Base-by-base conservation (phyloP, 2,797 vertebrate genomes). In the Phrynocephalus vlangalii region DNA sequence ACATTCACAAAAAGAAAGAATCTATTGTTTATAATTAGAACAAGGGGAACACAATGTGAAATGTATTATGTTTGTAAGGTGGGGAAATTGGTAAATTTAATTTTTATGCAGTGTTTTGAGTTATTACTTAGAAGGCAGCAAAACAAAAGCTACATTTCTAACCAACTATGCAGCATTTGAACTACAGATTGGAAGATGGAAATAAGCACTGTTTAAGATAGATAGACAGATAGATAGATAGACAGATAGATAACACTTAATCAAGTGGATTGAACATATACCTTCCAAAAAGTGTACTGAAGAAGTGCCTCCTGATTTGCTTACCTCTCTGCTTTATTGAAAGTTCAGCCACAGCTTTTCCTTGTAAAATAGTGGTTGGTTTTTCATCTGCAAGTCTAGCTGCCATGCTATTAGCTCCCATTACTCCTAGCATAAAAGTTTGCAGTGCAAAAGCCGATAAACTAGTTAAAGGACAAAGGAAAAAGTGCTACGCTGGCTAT, bases 361-460 rank as follows among this genome's bases (percentile, higher is more conserved):
- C 87, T 79, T 90, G 93, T 9, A 82, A 76, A 22, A 81, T 1
- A 60, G 91, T 91, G 87, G 90, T 81, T 79, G 26, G 73, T 13
- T 3, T 87, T 76, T 89, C 88, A 81, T 94, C 93, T 89, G 94
- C 86, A 91, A 86, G 79, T 82, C 85, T 88, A 90, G 93, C 90
- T 90, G 92, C 85, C 30, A 8, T 0, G 1, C 78, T 87, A 82
- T 83, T 92, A 0, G 0, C 79, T 82, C 94, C 94, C 84, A 90
- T 84, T 20, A 92, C 77, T 91, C 92, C 96, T 96, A 30, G 24
- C 92, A 90, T 70, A 88, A 90, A 93, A 87, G 86, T 91, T 93
- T 85, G 93, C 22, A 63, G 75, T 28, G 85, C 91, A 79, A 92
- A 44, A 88, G 80, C 91, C 89, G 91, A 82, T 67, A 52, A 73